Evolutionary conservation across 2,113 vertebrate genomes (phyloP).

Genomic region (Cyanoramphus novaezelandiae): DNA sequence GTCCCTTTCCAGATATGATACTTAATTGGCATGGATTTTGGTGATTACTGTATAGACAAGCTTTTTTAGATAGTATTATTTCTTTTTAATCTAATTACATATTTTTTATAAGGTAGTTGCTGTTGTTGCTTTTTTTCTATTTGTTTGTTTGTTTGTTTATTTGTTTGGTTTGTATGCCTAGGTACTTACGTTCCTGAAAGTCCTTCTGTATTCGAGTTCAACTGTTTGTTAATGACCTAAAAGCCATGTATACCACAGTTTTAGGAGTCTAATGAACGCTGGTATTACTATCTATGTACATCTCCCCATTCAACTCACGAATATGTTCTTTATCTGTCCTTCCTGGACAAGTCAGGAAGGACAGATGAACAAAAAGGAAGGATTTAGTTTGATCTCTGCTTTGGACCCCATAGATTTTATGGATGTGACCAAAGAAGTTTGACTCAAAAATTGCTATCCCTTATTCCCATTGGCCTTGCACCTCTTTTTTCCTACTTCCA

Average conservation of each 20-base stretch:
- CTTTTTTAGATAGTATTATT: neutral
- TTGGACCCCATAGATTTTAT: neutral
- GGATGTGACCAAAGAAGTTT: neutral
- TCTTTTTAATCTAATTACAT: neutral
- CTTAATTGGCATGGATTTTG: neutral
- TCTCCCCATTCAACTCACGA: neutral
- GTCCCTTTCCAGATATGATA: neutral
- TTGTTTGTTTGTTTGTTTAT: too few species aligned
- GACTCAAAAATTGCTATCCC: neutral
- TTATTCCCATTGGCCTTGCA: neutral
- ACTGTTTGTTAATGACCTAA: neutral
- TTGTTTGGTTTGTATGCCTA: neutral
- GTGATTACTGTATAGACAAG: neutral
- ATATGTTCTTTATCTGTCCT: neutral
- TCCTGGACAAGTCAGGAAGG: neutral
- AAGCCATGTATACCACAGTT: neutral
- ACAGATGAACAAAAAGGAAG: neutral
- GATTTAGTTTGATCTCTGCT: neutral
- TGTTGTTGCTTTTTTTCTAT: neutral
- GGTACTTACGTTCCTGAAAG: neutral
- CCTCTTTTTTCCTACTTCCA: neutral
- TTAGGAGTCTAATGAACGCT: neutral
- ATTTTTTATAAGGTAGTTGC: neutral
- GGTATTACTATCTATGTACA: fast-evolving
- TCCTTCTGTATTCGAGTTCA: neutral